phyloP scores from a whole-genome alignment of 2,797 vertebrate species.

The Synaphobranchus kaupii region DNA sequence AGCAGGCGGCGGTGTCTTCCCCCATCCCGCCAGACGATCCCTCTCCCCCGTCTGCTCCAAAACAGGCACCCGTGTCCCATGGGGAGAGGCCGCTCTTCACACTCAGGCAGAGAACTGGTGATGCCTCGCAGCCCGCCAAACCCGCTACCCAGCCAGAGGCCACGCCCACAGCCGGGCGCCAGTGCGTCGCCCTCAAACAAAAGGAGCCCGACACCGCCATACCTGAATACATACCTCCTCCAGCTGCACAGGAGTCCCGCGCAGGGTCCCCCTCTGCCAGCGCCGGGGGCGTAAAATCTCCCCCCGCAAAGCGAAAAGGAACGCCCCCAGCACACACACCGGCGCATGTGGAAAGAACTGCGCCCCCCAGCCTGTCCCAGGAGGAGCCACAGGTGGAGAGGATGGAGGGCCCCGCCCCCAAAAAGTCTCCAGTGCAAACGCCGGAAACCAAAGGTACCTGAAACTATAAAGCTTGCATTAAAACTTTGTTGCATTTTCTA shows the following conservation, averaged over 20 bases:
- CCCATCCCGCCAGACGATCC: slow-evolving; percentile 46
- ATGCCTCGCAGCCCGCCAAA: slow-evolving; percentile 19
- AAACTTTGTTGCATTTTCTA: neutral
- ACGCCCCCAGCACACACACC: slow-evolving; percentile 12
- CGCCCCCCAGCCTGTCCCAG: slow-evolving; percentile 4
- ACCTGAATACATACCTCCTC: slow-evolving; percentile 29
- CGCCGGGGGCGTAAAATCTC: slow-evolving; percentile 29
- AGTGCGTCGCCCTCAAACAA: slow-evolving; percentile 48
- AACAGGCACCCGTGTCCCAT: slow-evolving; percentile 41
- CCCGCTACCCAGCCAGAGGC: slow-evolving; percentile 32
- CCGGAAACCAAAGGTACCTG: slow-evolving; percentile 67
- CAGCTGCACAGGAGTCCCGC: slow-evolving; percentile 24
- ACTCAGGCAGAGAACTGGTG: slow-evolving; percentile 14
- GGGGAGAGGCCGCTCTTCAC: slow-evolving; percentile 41
- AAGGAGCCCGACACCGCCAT: slow-evolving; percentile 38
- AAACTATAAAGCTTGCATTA: no score
- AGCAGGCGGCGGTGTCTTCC: slow-evolving; percentile 32
- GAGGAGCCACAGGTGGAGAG: slow-evolving; percentile 42
- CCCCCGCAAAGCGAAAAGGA: slow-evolving; percentile 31
- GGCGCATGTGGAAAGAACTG: neutral
- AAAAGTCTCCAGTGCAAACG: slow-evolving; percentile 49
- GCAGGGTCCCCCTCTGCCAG: slow-evolving; percentile 9
- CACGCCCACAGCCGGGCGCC: slow-evolving; percentile 36
- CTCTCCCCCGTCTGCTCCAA: slow-evolving; percentile 28
- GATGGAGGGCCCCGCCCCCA: slow-evolving; percentile 46